phyloP scores from a whole-genome alignment of 2,797 vertebrate species.

The Kryptolebias ocellatus region DNA sequence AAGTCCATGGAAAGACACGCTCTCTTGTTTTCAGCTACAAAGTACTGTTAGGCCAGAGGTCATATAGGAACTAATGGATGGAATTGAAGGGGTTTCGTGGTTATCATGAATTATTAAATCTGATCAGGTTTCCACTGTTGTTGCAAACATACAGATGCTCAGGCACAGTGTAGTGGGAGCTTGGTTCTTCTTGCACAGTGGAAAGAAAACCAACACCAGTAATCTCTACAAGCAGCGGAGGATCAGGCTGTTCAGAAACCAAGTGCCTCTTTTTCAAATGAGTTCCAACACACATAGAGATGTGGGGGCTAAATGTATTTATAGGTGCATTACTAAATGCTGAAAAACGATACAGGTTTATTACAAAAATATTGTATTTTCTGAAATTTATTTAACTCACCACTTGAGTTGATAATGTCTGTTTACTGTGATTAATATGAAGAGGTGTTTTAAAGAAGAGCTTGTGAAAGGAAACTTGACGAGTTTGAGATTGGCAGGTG shows the following conservation, averaged over 20 bases:
- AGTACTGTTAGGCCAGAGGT: slow-evolving; percentile 76
- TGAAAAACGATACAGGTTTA: too few species aligned
- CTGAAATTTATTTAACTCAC: neutral
- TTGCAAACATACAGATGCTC: slow-evolving; percentile 53
- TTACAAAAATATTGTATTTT: neutral
- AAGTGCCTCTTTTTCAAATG: slow-evolving; percentile 20
- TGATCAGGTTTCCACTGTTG: slow-evolving; percentile 75
- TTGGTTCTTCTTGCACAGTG: slow-evolving; percentile 76
- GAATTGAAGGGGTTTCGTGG: slow-evolving; percentile 73
- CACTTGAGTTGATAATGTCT: neutral
- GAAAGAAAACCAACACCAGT: slow-evolving; percentile 85
- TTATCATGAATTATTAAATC: slow-evolving; percentile 80
- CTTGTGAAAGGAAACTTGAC: slow-evolving; percentile 1
- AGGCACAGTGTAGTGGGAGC: slow-evolving; percentile 24
- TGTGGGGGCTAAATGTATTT: neutral
- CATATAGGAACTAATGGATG: slow-evolving; percentile 71
- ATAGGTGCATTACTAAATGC: neutral
- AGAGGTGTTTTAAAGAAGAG: neutral
- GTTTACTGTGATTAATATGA: neutral
- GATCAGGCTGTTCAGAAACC: slow-evolving; percentile 22
- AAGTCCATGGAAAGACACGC: slow-evolving; percentile 37
- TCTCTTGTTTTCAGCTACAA: slow-evolving; percentile 70
- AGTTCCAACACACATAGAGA: slow-evolving; percentile 17
- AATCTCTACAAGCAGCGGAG: slow-evolving; percentile 65
- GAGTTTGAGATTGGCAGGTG: neutral